Base-by-base conservation (phyloP, 1,140 invertebrate genomes). In the Argopecten irradians region DNA sequence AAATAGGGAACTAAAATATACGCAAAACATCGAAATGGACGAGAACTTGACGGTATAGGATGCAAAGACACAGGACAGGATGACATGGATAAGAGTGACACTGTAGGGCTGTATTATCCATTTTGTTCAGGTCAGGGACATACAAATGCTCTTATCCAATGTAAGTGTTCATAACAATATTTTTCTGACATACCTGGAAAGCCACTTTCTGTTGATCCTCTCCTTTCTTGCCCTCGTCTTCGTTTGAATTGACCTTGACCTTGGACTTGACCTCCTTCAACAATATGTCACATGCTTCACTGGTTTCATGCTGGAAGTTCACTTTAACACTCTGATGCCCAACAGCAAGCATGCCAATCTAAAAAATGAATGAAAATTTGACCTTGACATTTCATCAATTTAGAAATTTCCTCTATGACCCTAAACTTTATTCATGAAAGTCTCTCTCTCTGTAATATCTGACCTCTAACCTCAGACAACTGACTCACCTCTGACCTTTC, bases 281-380 rank as follows among this genome's bases (percentile, higher is more conserved):
- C 19, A 94, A 39, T 13, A 92, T 86, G 22, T 91, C 84, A 35
- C 91, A 88, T 1, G 91, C 94, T 32, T 89, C 88, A 33, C 89
- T 83, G 89, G 93, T 94, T 41, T 93, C 89, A 86, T 92, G 91
- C 88, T 94, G 93, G 33, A 95, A 90, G 88, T 93, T 94, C 13
- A 95, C 90, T 86, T 94, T 93, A 32, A 92, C 90, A 88, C 92
- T 93, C 28, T 89, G 88, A 19, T 92, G 84, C 34, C 93, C 93
- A 82, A 94, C 92, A 28, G 92, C 90, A 34, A 95, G 87, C 88
- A 95, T 91, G 7, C 94, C 94, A 85, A 95, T 91, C 93, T 95
- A 84, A n/a, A 86, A 84, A 82, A 71, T n/a, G 22, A 88, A 39
- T 71, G 7, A 43, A 9, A 87, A 1, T 36, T 22, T 71, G 55